Evolutionary conservation across 2,113 vertebrate species (phyloP).

Genomic region (Sarotherodon lohbergeri): DNA sequence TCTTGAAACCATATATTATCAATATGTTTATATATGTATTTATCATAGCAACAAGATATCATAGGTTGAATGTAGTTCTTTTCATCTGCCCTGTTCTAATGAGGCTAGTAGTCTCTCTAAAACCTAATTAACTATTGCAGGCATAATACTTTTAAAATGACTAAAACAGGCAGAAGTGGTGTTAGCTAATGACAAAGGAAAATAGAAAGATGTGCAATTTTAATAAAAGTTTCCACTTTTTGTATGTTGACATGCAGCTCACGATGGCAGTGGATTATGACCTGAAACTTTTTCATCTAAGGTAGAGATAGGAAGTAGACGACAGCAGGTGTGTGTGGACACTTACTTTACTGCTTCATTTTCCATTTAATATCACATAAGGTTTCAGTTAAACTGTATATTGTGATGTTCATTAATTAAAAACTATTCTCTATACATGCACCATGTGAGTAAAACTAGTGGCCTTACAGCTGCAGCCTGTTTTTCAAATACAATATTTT

Average conservation of each 20-base stretch:
- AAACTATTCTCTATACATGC: neutral
- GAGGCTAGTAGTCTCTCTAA: neutral
- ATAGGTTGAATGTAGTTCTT: neutral
- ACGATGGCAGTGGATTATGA: neutral
- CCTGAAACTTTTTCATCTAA: neutral
- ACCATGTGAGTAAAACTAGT: neutral
- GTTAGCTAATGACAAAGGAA: neutral
- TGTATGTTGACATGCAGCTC: neutral
- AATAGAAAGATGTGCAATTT: neutral
- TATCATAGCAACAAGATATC: neutral
- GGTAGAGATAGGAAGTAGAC: neutral
- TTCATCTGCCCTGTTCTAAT: neutral
- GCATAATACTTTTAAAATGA: neutral
- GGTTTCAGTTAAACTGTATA: neutral
- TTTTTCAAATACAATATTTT: neutral
- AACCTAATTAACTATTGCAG: neutral
- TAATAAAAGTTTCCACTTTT: neutral
- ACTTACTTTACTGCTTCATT: neutral
- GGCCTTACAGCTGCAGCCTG: neutral
- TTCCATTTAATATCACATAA: neutral
- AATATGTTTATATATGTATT: neutral
- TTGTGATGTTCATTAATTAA: neutral
- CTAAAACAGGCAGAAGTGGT: neutral
- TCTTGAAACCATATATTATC: neutral
- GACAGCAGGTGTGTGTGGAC: neutral